phyloP scores from a whole-genome alignment of 1,140 invertebrate species.

The Gyrodactylus bullatarudis region DNA sequence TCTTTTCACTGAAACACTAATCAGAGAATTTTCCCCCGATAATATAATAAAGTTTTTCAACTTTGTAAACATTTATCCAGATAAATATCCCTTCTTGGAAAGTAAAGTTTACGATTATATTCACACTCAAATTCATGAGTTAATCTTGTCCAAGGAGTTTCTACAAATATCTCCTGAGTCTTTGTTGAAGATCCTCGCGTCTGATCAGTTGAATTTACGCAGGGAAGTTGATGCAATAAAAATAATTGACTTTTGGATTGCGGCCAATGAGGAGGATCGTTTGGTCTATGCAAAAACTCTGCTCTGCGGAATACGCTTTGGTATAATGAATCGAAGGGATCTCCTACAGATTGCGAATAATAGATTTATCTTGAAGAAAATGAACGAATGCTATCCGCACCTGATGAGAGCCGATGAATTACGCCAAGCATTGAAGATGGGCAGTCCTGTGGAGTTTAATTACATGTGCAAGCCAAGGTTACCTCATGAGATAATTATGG shows the following conservation, averaged over 20 bases:
- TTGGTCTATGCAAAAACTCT: not conserved
- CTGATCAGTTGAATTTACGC: not conserved
- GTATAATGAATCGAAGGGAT: not conserved
- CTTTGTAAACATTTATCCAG: not conserved
- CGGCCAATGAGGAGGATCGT: not conserved
- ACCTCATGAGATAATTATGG: slow-evolving; percentile 18
- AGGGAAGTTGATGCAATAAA: not conserved
- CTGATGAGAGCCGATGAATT: not conserved
- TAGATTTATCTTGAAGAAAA: not conserved
- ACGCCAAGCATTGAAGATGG: not conserved
- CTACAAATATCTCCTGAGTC: not conserved
- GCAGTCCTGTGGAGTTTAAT: not conserved
- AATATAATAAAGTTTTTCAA: not conserved
- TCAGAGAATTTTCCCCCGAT: not conserved
- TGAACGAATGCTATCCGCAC: not conserved
- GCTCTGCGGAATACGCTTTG: not conserved
- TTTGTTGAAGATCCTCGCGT: not conserved
- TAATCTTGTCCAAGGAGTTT: not conserved
- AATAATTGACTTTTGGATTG: not conserved
- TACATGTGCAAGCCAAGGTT: slow-evolving; percentile 23
- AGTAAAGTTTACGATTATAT: not conserved
- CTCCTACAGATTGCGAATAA: not conserved
- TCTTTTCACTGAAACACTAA: not conserved
- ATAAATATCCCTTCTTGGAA: not conserved
- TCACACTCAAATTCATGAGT: not conserved